Evolutionary conservation across 2,797 vertebrate genomes (phyloP).

Genomic region (Acrocephalus scirpaceus): DNA sequence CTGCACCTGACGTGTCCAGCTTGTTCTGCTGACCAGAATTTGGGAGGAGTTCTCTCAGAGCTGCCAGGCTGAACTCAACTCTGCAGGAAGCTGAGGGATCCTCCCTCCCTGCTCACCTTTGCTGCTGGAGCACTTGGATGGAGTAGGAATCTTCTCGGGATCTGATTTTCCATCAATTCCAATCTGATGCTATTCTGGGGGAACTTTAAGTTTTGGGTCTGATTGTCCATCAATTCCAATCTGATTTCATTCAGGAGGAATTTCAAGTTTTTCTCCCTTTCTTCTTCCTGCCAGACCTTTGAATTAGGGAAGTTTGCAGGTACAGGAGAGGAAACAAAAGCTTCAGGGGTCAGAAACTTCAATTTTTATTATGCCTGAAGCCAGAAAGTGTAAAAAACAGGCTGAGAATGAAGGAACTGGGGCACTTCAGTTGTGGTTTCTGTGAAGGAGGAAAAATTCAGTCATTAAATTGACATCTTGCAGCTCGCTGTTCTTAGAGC

Average conservation of each 20-base stretch:
- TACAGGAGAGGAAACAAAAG: neutral
- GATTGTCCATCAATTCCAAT: too few relatives aligned
- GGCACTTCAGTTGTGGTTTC: neutral
- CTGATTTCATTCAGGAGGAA: too few relatives aligned
- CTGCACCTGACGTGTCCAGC: neutral
- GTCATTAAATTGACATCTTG: neutral
- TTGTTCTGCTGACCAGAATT: neutral
- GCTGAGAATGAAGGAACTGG: neutral
- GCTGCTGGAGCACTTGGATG: neutral
- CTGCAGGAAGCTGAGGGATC: neutral
- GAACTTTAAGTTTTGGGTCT: neutral
- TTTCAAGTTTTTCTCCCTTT: neutral
- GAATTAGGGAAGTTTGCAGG: neutral
- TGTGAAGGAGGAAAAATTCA: neutral
- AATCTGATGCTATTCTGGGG: neutral
- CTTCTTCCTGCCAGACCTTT: neutral
- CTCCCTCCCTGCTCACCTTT: neutral
- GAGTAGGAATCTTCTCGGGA: neutral
- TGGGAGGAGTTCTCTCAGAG: neutral
- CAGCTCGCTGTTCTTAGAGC: neutral
- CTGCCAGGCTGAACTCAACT: neutral
- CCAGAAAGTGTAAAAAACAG: neutral
- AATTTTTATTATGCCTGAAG: neutral
- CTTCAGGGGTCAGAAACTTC: neutral
- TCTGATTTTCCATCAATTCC: neutral